Base-by-base conservation (phyloP, 2,113 vertebrate species). In the Micromys minutus region DNA sequence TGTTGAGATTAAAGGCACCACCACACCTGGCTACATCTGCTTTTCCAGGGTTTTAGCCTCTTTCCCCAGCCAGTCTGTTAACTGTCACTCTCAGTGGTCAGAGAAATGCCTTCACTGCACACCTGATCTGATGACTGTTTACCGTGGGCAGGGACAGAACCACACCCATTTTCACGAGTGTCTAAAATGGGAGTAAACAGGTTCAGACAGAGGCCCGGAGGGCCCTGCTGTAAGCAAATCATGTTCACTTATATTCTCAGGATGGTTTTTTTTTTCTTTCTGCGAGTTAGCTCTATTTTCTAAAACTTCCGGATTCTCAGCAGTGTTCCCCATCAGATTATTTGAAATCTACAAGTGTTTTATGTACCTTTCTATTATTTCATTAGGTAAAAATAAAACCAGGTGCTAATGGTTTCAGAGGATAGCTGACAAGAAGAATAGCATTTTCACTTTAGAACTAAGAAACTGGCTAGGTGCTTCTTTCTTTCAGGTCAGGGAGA, bases 111-210 rank as follows among this genome's bases (percentile, higher is more conserved):
- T 95, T 95, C 17, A 59, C 55, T 47, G 81, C 45, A 92, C 79
- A 84, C 50, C 89, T 71, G 36, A 75, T 89, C 90, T 95, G 86
- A 81, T 87, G 79, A 79, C 87, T 79, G 88, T 50, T 94, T 96
- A 84, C 90, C 93, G 71, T 85, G 86, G 61, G 61, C 69, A 91
- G 50, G 75, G 81, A 94, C 74, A 84, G 63, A 84, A 75, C 94
- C 91, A 95, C 76, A 93, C 57, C 87, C 84, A 76, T 91, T 75
- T 89, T 71, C 50, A 93, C 1, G 8, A 1, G 19, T 72, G 4
- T 93, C 87, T 95, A 96, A 94, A 96, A 92, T 91, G 59, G 96
- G 86, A 92, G 90, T 94, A 59, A 91, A 63, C 26, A 75, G 34
- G 26, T 79, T 92, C 79, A 67, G 36, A 63, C 22, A n/a, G 36